Evolutionary conservation across 2,888 invertebrate species (phyloP), one percentile per base, ranked within the genome.

Genomic region (Eristalinus sepulchralis): DNA sequence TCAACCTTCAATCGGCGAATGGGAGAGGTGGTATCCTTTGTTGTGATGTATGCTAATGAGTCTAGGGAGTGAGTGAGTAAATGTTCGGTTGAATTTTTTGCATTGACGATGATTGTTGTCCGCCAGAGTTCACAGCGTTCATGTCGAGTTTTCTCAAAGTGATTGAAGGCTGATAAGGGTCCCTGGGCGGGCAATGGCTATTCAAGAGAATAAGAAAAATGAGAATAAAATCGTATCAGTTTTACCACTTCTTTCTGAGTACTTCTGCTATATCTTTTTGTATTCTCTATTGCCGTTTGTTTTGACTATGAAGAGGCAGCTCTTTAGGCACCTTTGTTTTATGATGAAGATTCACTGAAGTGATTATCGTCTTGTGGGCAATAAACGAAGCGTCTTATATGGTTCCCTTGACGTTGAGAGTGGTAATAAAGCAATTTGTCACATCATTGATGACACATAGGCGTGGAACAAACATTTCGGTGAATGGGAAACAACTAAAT

Each of bases 11-110:
- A 53, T 63, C 55, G 31, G 13, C 34, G 63, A 47, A 24, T 33
- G 39, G 39, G 24, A 57, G 79, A 63, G 63, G 63, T 82, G 22
- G 34, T 85, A 67, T 71, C 64, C 68, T 82, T 82, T 75, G 77
- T 73, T 77, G 55, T 68, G 27, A 75, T 80, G 62, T 82, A 85
- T 85, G 82, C 63, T 85, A 85, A 85, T 85, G 64, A 85, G 67
- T 72, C 53, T 63, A 63, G 34, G 47, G 53, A 24, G 13, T 39
- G 36, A 24, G 13, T 33, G 36, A 71, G 57, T 47, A 55, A 36
- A 55, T 47, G 36, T 34, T 71, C 62, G 20, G 75, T 75, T 62
- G 20, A 22, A 22, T 57, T 11, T n/a, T 22, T 72, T 78, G 55
- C 22, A 39, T n/a, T 39, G 11, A 27, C 5, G 33, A 34, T 33